A percentile compares a stretch with the other conserved stretches of the same genome.
These are phyloP conservation scores for Pyrrhia umbra DNA, from an alignment of 2,888 invertebrate species.

Conservation along the genomic window DNA sequence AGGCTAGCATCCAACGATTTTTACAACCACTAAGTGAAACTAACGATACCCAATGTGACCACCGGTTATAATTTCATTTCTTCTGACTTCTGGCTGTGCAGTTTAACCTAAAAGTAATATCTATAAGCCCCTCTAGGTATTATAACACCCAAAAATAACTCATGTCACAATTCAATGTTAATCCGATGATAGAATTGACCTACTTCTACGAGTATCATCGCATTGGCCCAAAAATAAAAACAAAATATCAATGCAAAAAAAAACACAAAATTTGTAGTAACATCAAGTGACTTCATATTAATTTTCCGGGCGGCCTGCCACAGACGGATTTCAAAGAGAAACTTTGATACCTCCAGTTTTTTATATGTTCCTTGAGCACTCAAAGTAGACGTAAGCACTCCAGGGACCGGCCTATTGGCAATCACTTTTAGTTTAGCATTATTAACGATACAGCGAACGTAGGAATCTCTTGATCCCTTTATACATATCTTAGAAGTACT, in stretches of 20 bases:
- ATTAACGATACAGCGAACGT: slow-evolving; percentile 55
- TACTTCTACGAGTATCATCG: not conserved
- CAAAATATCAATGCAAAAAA: slow-evolving; percentile 40
- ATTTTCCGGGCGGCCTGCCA: slow-evolving; percentile 54
- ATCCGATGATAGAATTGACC: too few relatives aligned
- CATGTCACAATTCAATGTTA: too few relatives aligned
- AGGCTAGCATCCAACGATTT: too few relatives aligned
- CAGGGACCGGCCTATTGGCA: slow-evolving; percentile 49
- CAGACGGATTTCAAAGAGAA: slow-evolving; percentile 46
- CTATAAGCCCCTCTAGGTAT: too few relatives aligned
- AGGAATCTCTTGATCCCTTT: slow-evolving; percentile 40
- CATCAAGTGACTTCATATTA: slow-evolving; percentile 49
- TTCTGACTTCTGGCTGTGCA: too few relatives aligned
- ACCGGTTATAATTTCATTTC: too few relatives aligned
- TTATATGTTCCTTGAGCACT: slow-evolving; percentile 35
- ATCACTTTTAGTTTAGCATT: slow-evolving; percentile 59
- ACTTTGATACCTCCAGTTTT: slow-evolving; percentile 45
- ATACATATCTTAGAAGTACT: not conserved
- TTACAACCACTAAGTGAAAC: too few relatives aligned
- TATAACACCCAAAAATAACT: too few relatives aligned
- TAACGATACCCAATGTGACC: too few relatives aligned
- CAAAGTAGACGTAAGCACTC: slow-evolving; percentile 46
- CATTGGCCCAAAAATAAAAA: not conserved
- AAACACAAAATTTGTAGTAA: slow-evolving; percentile 31
- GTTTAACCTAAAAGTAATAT: too few relatives aligned